Evolutionary conservation across 1,140 invertebrate genomes (phyloP).

Genomic region (Apocrypta bakeri): DNA sequence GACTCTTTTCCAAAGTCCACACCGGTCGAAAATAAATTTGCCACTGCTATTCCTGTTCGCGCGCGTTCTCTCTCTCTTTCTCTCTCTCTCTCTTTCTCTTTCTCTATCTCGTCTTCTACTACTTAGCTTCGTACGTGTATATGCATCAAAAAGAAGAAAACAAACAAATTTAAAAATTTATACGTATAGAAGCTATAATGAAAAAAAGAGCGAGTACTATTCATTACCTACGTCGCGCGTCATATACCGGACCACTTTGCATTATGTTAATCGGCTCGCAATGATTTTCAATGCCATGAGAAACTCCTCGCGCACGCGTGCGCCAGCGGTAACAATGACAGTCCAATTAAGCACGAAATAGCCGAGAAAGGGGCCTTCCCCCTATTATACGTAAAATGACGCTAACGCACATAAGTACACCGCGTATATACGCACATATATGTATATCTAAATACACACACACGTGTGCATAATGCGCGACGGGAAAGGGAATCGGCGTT

Average conservation of each 20-base stretch:
- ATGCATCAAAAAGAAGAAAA: neutral
- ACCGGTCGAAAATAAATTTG: slow-evolving; percentile 26
- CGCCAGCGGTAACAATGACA: slow-evolving; percentile 39
- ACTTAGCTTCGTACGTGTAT: neutral
- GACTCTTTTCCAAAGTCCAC: neutral
- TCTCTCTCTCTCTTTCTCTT: neutral
- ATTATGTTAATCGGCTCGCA: slow-evolving; percentile 42
- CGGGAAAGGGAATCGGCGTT: slow-evolving; percentile 10
- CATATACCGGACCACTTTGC: slow-evolving; percentile 10
- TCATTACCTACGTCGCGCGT: neutral
- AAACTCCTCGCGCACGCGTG: neutral
- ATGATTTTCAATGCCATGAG: slow-evolving; percentile 49
- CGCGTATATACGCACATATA: neutral
- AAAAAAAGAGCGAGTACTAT: neutral
- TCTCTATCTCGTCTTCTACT: neutral
- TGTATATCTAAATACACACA: neutral
- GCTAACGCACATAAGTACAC: slow-evolving; percentile 3
- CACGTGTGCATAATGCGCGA: neutral
- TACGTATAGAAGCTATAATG: neutral
- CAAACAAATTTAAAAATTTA: neutral
- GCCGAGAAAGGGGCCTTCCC: neutral
- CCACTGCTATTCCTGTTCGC: neutral
- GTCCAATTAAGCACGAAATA: slow-evolving; percentile 46
- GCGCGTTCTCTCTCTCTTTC: neutral
- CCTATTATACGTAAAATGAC: slow-evolving; percentile 35